Conservation (phyloP, 2,113 vertebrate genomes). For the Spea multiplicata region DNA sequence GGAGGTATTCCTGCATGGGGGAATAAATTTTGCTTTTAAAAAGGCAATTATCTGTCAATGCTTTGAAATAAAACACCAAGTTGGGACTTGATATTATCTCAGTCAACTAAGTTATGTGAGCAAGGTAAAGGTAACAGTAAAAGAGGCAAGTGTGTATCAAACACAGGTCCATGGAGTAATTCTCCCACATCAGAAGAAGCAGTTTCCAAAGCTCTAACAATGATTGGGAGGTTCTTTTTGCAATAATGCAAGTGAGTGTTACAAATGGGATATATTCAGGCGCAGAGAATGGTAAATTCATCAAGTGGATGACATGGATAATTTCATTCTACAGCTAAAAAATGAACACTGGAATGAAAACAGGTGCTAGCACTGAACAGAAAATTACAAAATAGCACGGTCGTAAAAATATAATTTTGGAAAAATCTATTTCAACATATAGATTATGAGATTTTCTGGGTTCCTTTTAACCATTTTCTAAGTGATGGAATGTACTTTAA, state of each 20-base stretch:
- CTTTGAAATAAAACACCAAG: no score
- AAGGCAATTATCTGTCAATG: no score
- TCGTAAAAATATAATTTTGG: not conserved
- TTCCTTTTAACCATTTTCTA: not conserved
- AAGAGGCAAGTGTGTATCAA: no score
- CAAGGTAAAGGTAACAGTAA: no score
- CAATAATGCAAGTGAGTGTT: not conserved
- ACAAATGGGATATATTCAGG: not conserved
- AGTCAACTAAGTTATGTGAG: no score
- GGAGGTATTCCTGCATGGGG: no score
- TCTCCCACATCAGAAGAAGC: no score
- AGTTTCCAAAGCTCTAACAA: no score
- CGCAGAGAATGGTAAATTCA: not conserved
- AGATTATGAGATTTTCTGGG: not conserved
- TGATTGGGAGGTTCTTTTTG: not conserved
- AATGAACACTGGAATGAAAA: not conserved
- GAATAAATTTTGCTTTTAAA: no score
- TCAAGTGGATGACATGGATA: not conserved
- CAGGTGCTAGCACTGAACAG: not conserved
- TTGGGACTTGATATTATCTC: no score
- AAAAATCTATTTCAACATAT: not conserved
- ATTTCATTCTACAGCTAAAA: not conserved
- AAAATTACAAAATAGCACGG: not conserved
- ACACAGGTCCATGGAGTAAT: no score
- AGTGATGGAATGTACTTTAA: no score